Evolutionary conservation across 2,888 invertebrate genomes (phyloP).

Genomic region (Acanthosepion lycidas): DNA sequence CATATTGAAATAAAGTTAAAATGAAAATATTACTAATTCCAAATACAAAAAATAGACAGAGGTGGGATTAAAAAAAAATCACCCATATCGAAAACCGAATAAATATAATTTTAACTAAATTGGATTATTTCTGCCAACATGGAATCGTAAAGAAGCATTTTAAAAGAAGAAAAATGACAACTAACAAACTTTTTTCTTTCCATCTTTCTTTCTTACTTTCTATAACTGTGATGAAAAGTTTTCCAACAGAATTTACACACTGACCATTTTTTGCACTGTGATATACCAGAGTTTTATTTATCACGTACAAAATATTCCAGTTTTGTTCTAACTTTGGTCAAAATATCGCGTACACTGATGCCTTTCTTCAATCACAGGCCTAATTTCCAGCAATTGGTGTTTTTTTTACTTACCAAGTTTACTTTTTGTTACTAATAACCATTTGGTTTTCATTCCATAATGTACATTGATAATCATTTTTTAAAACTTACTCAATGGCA

Average conservation of each 20-base stretch:
- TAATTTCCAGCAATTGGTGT: background rate
- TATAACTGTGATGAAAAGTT: background rate
- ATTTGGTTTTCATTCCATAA: too few species aligned
- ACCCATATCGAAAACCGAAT: too few species aligned
- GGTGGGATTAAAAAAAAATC: too few species aligned
- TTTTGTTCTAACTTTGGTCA: background rate
- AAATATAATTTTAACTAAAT: too few species aligned
- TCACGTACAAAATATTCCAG: background rate
- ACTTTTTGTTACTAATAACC: background rate
- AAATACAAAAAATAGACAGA: too few species aligned
- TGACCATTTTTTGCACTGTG: slow-evolving; percentile 6
- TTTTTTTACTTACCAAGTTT: background rate
- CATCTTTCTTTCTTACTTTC: background rate
- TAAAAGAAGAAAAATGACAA: too few species aligned
- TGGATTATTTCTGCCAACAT: too few species aligned
- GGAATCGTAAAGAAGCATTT: too few species aligned
- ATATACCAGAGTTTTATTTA: background rate
- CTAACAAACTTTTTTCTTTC: background rate
- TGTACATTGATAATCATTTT: too few species aligned
- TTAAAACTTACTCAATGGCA: too few species aligned
- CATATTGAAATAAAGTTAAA: too few species aligned
- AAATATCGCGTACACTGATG: background rate
- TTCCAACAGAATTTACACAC: background rate
- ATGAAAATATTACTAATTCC: too few species aligned
- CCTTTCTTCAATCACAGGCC: slow-evolving; percentile 1